Base-by-base conservation (phyloP, 2,113 vertebrate genomes). In the Argyrosomus japonicus region DNA sequence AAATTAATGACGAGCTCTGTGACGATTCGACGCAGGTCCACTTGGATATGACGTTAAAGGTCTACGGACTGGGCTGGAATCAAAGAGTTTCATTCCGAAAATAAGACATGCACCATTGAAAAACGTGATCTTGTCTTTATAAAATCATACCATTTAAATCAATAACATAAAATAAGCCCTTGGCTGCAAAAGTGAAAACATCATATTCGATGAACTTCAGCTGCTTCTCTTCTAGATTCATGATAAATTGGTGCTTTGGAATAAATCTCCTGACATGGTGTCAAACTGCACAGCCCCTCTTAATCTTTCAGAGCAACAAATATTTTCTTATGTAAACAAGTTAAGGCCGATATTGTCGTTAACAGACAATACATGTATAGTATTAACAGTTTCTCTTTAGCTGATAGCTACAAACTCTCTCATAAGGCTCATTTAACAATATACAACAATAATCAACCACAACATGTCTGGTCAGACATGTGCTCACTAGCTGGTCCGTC, bases 291-390 rank as follows among this genome's bases (percentile, higher is more conserved):
- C 87, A 85, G 29, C 19, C 65, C 85, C 80, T 4, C 63, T 83
- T 77, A 75, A 50, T 53, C 74, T 85, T 63, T 64, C 73, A 81
- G 51, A 83, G 84, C 70, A 47, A 77, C 53, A 87, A 51, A 47
- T 51, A 45, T 62, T 43, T 47, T 73, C 45, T 83, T 43, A 88
- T 95, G 93, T 92, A 93, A 94, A 94, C 92, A 93, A 83, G 83
- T 93, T 95, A 95, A 95, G 94, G 93, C 93, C 86, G 76, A 84
- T 88, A 89, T 91, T 62, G 71, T 91, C 75, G 4, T 76, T 21
- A 81, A 83, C 62, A 84, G 75, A 88, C 79, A 84, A 86, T 77
- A 81, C 51, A 79, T 61, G 8, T 79, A 63, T 18, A 88, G 73
- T 81, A 89, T 71, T 79, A 86, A 88, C 57, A 78, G 48, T 81